phyloP scores from a whole-genome alignment of 2,797 vertebrate species.

The Sebastes umbrosus region DNA sequence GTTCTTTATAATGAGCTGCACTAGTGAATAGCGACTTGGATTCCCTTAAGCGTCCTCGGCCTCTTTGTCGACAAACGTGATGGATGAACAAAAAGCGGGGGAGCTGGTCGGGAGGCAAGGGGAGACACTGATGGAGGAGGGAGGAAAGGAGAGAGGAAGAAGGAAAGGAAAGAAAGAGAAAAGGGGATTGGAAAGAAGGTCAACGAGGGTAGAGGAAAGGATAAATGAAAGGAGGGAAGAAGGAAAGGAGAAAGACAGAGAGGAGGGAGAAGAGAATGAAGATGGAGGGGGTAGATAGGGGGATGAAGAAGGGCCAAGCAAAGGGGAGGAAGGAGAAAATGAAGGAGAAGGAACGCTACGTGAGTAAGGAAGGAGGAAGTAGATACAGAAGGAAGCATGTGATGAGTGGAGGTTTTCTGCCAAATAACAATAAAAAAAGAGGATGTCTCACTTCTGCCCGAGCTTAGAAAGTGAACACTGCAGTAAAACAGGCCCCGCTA shows the following conservation, averaged over 20 bases:
- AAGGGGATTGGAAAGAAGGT: background rate
- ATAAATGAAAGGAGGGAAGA: background rate
- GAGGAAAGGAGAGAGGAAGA: background rate
- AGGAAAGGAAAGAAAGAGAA: background rate
- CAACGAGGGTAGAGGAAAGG: background rate
- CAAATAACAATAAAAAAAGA: constrained; percentile 56
- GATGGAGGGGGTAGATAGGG: background rate
- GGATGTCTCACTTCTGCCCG: constrained; percentile 60
- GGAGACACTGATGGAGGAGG: background rate
- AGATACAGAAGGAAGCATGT: constrained; percentile 36
- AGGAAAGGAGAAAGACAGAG: background rate
- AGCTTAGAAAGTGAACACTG: constrained; percentile 66
- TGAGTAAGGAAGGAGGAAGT: background rate
- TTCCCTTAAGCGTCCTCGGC: constrained; percentile 47
- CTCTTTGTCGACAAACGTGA: constrained; percentile 56
- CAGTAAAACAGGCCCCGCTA: constrained; percentile 64
- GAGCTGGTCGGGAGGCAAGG: constrained; percentile 24
- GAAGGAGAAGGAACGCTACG: background rate
- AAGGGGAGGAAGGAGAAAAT: background rate
- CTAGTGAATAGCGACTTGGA: constrained; percentile 42
- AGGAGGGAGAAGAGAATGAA: background rate
- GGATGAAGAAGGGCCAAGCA: background rate
- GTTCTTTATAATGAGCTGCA: constrained; percentile 43
- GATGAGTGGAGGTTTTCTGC: constrained; percentile 60
- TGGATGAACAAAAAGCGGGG: constrained; percentile 56